These are phyloP conservation scores for Ochotona princeps DNA, from an alignment of 2,113 vertebrate genomes.

Conservation along the genomic window DNA sequence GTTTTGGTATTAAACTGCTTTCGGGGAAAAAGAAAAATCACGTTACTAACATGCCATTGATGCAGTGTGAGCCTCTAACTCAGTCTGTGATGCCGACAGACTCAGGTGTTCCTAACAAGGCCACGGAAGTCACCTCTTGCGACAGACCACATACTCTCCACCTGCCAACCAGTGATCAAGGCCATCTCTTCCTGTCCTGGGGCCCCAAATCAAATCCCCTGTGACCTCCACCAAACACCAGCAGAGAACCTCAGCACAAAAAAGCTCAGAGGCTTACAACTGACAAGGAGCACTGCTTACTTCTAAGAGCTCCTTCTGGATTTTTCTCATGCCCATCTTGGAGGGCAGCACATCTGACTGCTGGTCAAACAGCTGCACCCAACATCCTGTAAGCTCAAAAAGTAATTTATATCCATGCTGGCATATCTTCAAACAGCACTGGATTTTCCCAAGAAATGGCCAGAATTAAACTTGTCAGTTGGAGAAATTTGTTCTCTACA, in stretches of 20 bases:
- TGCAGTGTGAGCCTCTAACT: not conserved
- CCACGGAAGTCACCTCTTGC: not conserved
- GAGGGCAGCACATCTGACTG: not conserved
- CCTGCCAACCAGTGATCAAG: not conserved
- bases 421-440: not conserved
- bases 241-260: not conserved
- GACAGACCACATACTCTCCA: not conserved
- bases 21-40: constrained; percentile 79
- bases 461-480: not conserved
- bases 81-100: not conserved
- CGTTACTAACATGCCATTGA: constrained; percentile 33
- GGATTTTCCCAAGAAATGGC: not conserved
- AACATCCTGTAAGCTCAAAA: not conserved
- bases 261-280: accelerated
- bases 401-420: not conserved
- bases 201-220: accelerated
- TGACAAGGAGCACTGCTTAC: not conserved
- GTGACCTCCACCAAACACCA: not conserved
- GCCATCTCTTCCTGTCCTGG: not conserved
- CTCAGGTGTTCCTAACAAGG: not conserved
- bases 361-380: not conserved
- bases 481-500: not conserved
- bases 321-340: not conserved
- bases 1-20: constrained; percentile 99
- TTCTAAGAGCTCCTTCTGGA: not conserved